Base-by-base conservation (phyloP, 2,113 vertebrate species). In the Cariama cristata region DNA sequence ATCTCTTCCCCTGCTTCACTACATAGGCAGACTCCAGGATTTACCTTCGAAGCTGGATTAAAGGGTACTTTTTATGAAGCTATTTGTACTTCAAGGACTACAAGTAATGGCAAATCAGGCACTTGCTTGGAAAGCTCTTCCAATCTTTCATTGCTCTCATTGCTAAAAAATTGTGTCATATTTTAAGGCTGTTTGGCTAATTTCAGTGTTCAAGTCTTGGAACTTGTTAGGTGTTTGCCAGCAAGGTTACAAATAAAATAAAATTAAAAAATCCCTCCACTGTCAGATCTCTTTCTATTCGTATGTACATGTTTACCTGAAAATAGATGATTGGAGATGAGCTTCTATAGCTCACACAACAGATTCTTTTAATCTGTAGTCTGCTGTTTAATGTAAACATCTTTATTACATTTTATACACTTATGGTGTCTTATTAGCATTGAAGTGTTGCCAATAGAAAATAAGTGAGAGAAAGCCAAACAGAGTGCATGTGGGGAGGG, bases 301-400 rank as follows among this genome's bases (percentile, higher is more conserved):
- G 4, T 58, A 26, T 1, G 6, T 82, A 64, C 2, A 1, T 79
- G 8, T 79, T 86, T 93, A 96, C 93, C 88, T 96, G 97, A 86
- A 90, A 92, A 67, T 74, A 74, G 52, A 62, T 93, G 45, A 83
- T 95, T 44, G 40, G n/a, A 76, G 42, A 68, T 88, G 75, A 88
- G 28, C 47, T 83, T 83, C 59, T 82, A 5, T 53, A 85, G 80
- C 35, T 93, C 56, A 72, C 2, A 1, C 38, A 97, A 66, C 92
- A 96, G 62, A 96, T 93, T 92, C 42, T 76, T 97, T 86, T 80
- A 90, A 77, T 93, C 59, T 77, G 28, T 95, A 96, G 55, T 97
- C 88, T 95, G 88, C 82, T 96, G 72, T 97, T 97, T 97, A 92
- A 95, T 86, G 44, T 97, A 97, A 97, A 97, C 92, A 96, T 95